Base-by-base conservation (phyloP, 2,888 invertebrate species). In the Drosophila neonasuta region DNA sequence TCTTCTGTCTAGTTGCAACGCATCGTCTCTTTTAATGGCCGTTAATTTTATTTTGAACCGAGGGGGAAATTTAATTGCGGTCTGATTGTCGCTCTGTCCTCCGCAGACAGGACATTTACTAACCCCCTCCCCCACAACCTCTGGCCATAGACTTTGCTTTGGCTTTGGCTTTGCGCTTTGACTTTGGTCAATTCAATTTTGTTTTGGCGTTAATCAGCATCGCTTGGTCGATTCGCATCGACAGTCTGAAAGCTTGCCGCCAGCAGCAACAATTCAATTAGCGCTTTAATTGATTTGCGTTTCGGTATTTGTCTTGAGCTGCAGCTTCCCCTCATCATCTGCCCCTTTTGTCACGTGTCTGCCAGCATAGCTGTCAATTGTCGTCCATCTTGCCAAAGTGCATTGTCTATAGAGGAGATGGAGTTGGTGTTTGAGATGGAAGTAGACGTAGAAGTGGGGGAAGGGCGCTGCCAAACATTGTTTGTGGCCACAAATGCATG, bases 261-360 rank as follows among this genome's bases (percentile, higher is more conserved):
- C 63, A 61, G 45, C 49, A 61, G 50, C 60, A 76, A 69, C 70
- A 81, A 79, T 73, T 81, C 72, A 68, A 79, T 79, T 81, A 81
- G 73, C 56, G 68, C 58, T 58, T 68, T 81, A 79, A 79, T 79
- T 79, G 81, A 79, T 81, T 81, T 79, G 73, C 79, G 52, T 70
- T 80, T 51, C 36, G 65, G 54, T 68, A 50, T 74, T 71, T 70
- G 66, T 70, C 66, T 76, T 56, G 13, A 42, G 15, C 17, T 34
- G 20, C 39, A 36, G n/a, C 36, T 36, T 7, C 39, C n/a, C 13
- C 20, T 11, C 9, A 6, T 50, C 3, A 20, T 10, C n/a, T n/a
- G 0, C 13, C 3, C 20, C 32, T 15, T 0, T 34, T 8, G 6
- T 24, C 24, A 24, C 1, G 20, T 0, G 20, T 4, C 20, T 20